Conservation (phyloP, 2,888 invertebrate genomes). For the Thalpophila matura region DNA sequence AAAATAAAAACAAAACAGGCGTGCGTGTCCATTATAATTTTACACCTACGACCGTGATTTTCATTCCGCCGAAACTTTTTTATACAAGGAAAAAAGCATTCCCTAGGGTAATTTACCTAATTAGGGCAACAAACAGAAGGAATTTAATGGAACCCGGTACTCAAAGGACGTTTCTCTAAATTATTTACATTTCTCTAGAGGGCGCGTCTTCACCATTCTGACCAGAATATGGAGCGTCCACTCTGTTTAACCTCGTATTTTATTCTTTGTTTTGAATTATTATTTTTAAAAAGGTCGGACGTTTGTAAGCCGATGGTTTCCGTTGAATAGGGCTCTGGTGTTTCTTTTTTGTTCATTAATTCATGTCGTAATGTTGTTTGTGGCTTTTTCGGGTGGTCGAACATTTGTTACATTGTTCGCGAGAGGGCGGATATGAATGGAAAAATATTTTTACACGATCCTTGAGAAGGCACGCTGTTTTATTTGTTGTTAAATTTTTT, state of each 20-base stretch:
- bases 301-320: conserved; percentile 48
- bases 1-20: conserved; percentile 1
- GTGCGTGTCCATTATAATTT: conserved; percentile 58
- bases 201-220: conserved; percentile 72
- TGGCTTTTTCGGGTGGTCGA: conserved; percentile 53
- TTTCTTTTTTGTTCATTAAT: conserved; percentile 58
- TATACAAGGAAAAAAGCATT: conserved; percentile 67
- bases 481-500: conserved; percentile 29
- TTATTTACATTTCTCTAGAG: conserved; percentile 82
- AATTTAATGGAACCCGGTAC: conserved; percentile 79
- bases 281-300: conserved; percentile 55
- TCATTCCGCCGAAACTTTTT: conserved; percentile 67
- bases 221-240: conserved; percentile 66
- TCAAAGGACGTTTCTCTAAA: conserved; percentile 78
- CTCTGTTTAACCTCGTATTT: conserved; percentile 37
- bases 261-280: conserved; percentile 52
- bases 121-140: conserved; percentile 82
- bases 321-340: conserved; percentile 46
- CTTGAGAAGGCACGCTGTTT: conserved; percentile 9
- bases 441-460: conserved; percentile 19
- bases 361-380: conserved; percentile 56
- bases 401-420: conserved; percentile 52
- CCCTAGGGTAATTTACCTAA: conserved; percentile 80
- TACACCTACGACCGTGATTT: conserved; percentile 57
- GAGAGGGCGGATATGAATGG: conserved; percentile 25